A percentile compares a stretch with the other conserved stretches of the same genome.
Conservation (phyloP, 92 coral and sea anemone genomes). For the Nematostella vectensis region DNA sequence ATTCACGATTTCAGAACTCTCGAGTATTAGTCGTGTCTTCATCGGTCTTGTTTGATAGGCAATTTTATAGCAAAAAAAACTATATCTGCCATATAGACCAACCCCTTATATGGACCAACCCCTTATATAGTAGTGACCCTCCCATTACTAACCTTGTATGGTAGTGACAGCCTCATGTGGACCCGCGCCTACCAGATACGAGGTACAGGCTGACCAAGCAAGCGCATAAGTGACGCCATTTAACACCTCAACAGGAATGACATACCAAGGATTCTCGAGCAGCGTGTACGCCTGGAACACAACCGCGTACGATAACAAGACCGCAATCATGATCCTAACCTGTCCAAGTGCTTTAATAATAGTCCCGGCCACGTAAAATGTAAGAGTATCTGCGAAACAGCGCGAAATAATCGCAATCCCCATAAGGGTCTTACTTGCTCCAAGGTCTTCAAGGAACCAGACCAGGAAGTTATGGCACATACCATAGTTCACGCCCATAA, state of each 20-base stretch:
- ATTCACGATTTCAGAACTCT: no score
- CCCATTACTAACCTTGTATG: slow-evolving; percentile 66
- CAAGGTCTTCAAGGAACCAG: slow-evolving; percentile 97
- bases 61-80: no score
- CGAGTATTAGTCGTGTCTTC: no score
- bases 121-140: background rate
- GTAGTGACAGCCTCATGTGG: slow-evolving; percentile 88
- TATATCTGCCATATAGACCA: no score
- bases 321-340: slow-evolving; percentile 61
- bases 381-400: slow-evolving; percentile 67
- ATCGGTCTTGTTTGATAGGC: no score
- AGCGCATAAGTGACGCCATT: slow-evolving; percentile 89
- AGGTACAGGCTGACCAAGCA: slow-evolving; percentile 95
- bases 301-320: slow-evolving; percentile 66
- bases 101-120: no score
- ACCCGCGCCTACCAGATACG: slow-evolving; percentile 93
- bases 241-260: slow-evolving; percentile 80
- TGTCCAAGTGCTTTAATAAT: slow-evolving; percentile 84
- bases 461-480: slow-evolving; percentile 89
- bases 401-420: slow-evolving; percentile 85
- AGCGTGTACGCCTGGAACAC: slow-evolving; percentile 68
- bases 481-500: slow-evolving; percentile 93
- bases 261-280: slow-evolving; percentile 85
- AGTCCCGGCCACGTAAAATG: slow-evolving; percentile 82
- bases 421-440: slow-evolving; percentile 92